Conservation (phyloP, 2,113 vertebrate genomes). For the Salvelinus fontinalis region DNA sequence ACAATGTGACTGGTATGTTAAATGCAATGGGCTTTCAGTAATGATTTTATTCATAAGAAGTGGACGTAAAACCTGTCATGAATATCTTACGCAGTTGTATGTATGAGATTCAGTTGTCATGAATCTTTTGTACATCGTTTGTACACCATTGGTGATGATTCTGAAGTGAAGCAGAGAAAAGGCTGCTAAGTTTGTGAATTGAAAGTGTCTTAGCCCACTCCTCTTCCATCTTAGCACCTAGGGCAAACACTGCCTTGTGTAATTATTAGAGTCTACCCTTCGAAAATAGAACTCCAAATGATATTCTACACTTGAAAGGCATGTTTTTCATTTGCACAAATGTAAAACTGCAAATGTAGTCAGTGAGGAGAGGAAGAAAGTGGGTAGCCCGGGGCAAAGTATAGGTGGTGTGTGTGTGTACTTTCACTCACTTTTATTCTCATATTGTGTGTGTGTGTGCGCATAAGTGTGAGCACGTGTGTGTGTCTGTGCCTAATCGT, state of each 20-base stretch:
- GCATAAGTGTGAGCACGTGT: neutral
- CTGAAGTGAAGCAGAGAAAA: neutral
- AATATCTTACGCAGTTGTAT: neutral
- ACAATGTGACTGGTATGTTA: neutral
- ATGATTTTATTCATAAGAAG: neutral
- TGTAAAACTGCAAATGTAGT: conserved; percentile 39
- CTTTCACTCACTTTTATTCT: conserved; percentile 9
- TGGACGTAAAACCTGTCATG: neutral
- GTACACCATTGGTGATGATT: neutral
- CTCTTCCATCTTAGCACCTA: conserved; percentile 26
- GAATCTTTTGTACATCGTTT: neutral
- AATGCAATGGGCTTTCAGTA: neutral
- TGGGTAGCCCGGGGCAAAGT: conserved; percentile 49
- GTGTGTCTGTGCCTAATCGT: neutral
- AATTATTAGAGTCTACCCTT: conserved; percentile 49
- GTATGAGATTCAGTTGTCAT: neutral
- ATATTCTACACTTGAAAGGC: conserved; percentile 57
- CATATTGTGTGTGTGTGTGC: too few species aligned
- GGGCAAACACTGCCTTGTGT: conserved; percentile 37
- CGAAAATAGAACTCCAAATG: conserved; percentile 51
- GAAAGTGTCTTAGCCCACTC: conserved; percentile 24
- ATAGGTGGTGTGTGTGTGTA: conserved; percentile 28
- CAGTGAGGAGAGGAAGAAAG: conserved; percentile 36
- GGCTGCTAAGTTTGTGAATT: conserved; percentile 4
- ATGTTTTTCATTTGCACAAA: conserved; percentile 57